Conservation (phyloP, 1,140 invertebrate genomes). For the Scaptomyza montana region DNA sequence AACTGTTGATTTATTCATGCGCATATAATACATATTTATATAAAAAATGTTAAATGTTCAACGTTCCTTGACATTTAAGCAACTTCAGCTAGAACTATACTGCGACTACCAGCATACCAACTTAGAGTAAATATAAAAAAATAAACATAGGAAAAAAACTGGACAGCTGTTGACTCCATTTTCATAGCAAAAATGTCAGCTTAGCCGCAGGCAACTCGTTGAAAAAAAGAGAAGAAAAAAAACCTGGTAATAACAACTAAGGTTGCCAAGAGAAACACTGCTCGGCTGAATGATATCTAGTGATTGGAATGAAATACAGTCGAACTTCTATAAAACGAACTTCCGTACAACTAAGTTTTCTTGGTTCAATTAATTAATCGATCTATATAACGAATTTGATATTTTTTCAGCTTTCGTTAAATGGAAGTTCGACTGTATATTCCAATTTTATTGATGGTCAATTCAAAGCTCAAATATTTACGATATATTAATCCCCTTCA, state of each 20-base stretch:
- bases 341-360: too few species aligned
- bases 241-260: slow-evolving; percentile 7
- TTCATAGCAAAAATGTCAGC: slow-evolving; percentile 6
- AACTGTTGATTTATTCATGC: not conserved
- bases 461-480: too few species aligned
- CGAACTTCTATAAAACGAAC: too few species aligned
- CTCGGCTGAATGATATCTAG: not conserved
- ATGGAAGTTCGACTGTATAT: too few species aligned
- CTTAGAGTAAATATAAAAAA: slow-evolving; percentile 6
- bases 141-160: slow-evolving; percentile 13
- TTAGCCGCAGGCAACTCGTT: slow-evolving; percentile 41
- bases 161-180: slow-evolving; percentile 34
- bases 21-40: not conserved
- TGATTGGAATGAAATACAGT: too few species aligned
- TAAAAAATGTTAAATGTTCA: not conserved
- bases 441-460: too few species aligned
- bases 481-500: too few species aligned
- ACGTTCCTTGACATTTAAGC: not conserved
- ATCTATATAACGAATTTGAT: too few species aligned
- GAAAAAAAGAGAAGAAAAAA: slow-evolving; percentile 16
- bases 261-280: not conserved
- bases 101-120: too few species aligned
- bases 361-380: too few species aligned
- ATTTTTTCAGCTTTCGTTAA: too few species aligned
- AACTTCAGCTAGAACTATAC: not conserved